phyloP scores from a whole-genome alignment of 2,113 vertebrate species.

The Lepus timidus region DNA sequence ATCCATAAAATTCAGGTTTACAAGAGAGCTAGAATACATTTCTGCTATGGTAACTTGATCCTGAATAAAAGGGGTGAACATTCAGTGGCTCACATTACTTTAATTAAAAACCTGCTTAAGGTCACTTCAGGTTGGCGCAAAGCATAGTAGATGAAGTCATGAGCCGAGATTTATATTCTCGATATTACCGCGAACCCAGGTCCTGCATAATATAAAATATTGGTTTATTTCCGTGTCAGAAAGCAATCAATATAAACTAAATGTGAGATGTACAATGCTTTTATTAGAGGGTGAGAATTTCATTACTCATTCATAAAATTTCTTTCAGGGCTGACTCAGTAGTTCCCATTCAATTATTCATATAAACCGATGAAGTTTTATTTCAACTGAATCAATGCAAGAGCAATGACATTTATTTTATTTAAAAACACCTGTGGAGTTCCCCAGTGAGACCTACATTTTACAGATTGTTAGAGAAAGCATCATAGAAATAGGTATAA shows the following conservation, averaged over 20 bases:
- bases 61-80: conserved; percentile 50
- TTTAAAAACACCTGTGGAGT: not conserved
- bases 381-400: not conserved
- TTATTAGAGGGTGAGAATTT: conserved; percentile 37
- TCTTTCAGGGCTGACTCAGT: conserved; percentile 2
- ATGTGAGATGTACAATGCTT: conserved; percentile 38
- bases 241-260: conserved; percentile 74
- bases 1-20: conserved; percentile 69
- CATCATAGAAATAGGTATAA: not conserved
- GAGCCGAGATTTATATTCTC: conserved; percentile 69
- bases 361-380: conserved; percentile 52
- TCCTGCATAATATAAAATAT: conserved; percentile 66
- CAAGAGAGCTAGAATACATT: conserved; percentile 49
- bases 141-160: conserved; percentile 53
- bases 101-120: conserved; percentile 80
- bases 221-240: conserved; percentile 72
- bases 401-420: not conserved
- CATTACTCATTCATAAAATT: conserved; percentile 70
- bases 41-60: conserved; percentile 54
- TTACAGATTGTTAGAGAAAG: conserved; percentile 36
- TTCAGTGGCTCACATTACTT: conserved; percentile 63
- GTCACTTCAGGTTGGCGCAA: conserved; percentile 63
- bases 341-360: conserved; percentile 39
- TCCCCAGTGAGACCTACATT: not conserved
- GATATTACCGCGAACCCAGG: conserved; percentile 61